A percentile compares a stretch with the other conserved stretches of the same genome.
Conservation (phyloP, 2,888 invertebrate species). For the Anoncus sp. region DNA sequence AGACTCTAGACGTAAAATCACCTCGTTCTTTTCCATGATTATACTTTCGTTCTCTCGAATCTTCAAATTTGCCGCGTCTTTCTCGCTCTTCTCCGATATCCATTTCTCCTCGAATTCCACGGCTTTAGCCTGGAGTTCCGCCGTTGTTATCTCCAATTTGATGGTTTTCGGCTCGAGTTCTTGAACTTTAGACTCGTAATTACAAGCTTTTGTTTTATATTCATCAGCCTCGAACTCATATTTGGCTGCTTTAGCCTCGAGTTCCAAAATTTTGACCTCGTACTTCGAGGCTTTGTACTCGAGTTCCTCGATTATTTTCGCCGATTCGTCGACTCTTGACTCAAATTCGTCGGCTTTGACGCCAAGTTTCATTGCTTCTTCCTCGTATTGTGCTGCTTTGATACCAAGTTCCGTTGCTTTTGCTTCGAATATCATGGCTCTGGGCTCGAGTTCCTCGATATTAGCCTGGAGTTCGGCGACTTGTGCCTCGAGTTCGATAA, state of each 20-base stretch:
- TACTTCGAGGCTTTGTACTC: conserved; percentile 1
- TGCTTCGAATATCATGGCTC: conserved; percentile 68
- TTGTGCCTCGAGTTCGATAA: conserved; percentile 21
- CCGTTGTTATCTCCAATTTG: conserved; percentile 64
- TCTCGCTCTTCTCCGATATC: conserved; percentile 75
- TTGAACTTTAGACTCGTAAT: conserved; percentile 80
- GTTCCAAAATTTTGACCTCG: conserved; percentile 80
- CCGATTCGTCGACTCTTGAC: conserved; percentile 13
- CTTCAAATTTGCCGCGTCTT: conserved; percentile 73
- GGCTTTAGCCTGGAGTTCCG: conserved; percentile 24
- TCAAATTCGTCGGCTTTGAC: conserved; percentile 31
- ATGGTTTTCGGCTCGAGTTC: conserved; percentile 65
- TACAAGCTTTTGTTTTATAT: not conserved
- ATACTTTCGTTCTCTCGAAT: conserved; percentile 71
- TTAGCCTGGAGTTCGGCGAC: conserved; percentile 57
- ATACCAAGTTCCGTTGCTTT: conserved; percentile 67
- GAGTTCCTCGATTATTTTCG: not conserved
- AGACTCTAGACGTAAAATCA: conserved; percentile 73
- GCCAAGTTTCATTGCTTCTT: not conserved
- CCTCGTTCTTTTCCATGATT: conserved; percentile 73
- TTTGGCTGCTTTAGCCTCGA: conserved; percentile 65
- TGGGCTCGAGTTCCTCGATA: conserved; percentile 62
- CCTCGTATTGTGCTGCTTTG: conserved; percentile 64
- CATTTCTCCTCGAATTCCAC: conserved; percentile 59
- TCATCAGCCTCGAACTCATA: conserved; percentile 66